Evolutionary conservation across 2,888 invertebrate genomes (phyloP).

Genomic region (Prenolepis imparis): DNA sequence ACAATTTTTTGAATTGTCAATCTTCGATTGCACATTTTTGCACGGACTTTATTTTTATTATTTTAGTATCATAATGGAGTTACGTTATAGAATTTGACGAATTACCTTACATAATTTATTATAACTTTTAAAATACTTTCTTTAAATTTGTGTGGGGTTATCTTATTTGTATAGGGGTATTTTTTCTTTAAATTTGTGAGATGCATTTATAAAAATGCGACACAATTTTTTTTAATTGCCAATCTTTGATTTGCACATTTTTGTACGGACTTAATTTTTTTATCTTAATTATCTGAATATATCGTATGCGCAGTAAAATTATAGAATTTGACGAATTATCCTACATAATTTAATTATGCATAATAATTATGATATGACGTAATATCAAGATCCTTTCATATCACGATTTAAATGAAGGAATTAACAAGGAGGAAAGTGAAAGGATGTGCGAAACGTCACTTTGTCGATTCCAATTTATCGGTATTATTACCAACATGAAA

Average conservation of each 20-base stretch:
- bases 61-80: too few species aligned
- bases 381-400: constrained; percentile 24
- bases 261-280: background rate
- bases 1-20: too few species aligned
- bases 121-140: background rate
- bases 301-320: background rate
- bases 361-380: background rate
- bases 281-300: background rate
- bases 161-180: too few species aligned
- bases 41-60: too few species aligned
- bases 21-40: too few species aligned
- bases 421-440: constrained; percentile 32
- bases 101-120: background rate
- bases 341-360: background rate
- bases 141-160: background rate
- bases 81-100: too few species aligned
- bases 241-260: background rate
- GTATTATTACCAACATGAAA: constrained; percentile 6
- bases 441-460: background rate
- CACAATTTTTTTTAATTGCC: background rate
- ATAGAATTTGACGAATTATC: background rate
- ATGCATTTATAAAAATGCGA: background rate
- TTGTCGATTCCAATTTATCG: constrained; percentile 31
- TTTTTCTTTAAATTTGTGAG: background rate
- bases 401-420: background rate